Conservation (phyloP, 2,797 vertebrate species). For the Pseudochaenichthys georgianus region DNA sequence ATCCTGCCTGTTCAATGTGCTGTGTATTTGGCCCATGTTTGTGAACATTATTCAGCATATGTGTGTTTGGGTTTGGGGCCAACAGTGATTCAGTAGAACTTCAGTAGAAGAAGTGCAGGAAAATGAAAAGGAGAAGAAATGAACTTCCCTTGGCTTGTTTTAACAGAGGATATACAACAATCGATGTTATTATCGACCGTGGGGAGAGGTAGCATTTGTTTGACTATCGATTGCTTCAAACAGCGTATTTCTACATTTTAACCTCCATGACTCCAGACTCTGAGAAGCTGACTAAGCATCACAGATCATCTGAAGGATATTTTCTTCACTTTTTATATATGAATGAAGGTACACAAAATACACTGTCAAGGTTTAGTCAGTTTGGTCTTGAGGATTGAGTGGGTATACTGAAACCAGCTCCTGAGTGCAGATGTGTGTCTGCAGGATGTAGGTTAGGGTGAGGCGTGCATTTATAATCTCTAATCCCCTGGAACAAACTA, state of each 20-base stretch:
- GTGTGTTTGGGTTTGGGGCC: conserved; percentile 24
- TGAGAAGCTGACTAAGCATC: conserved; percentile 43
- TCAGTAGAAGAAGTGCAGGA: conserved; percentile 2
- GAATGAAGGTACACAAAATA: conserved; percentile 28
- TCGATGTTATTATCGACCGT: conserved; percentile 69
- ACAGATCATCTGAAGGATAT: conserved; percentile 18
- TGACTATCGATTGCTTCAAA: conserved; percentile 61
- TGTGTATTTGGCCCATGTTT: conserved; percentile 26
- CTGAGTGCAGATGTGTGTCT: conserved; percentile 30
- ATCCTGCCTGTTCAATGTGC: not conserved
- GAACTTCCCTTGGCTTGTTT: conserved; percentile 44
- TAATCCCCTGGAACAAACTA: conserved; percentile 59
- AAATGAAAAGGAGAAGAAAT: conserved; percentile 48
- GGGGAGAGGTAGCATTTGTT: conserved; percentile 62
- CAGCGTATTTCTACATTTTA: conserved; percentile 61
- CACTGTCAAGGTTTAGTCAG: conserved; percentile 2
- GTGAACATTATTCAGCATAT: conserved; percentile 23
- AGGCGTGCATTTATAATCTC: conserved; percentile 52
- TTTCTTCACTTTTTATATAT: not conserved
- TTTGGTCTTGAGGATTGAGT: conserved; percentile 1
- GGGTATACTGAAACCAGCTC: conserved; percentile 4
- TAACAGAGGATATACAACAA: conserved; percentile 45
- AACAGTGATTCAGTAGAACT: conserved; percentile 3
- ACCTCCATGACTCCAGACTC: conserved; percentile 30
- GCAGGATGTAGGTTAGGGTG: conserved; percentile 27